Evolutionary conservation across 1,140 invertebrate genomes (phyloP).

Genomic region (Varroa destructor): DNA sequence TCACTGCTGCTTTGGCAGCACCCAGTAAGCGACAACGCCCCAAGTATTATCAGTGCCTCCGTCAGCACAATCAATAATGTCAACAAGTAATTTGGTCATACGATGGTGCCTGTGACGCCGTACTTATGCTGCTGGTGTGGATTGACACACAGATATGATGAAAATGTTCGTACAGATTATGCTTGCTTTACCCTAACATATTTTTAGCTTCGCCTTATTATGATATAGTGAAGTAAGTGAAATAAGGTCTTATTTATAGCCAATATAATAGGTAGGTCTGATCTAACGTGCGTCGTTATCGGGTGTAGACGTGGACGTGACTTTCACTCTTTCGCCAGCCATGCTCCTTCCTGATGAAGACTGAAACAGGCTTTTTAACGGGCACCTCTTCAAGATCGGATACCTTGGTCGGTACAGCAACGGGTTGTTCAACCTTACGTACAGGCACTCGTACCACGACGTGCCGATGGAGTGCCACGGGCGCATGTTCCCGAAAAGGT

Average conservation of each 20-base stretch:
- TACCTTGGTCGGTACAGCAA: constrained; percentile 36
- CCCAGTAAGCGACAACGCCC: too few relatives aligned
- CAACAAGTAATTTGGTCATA: too few relatives aligned
- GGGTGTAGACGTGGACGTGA: neutral
- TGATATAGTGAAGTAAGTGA: too few relatives aligned
- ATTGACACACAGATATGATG: too few relatives aligned
- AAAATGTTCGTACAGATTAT: too few relatives aligned
- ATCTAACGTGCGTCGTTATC: neutral
- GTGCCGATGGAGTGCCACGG: constrained; percentile 35
- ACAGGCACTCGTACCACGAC: constrained; percentile 37
- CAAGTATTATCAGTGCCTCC: too few relatives aligned
- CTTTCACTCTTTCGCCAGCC: neutral
- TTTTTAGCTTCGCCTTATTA: too few relatives aligned
- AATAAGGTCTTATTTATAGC: neutral
- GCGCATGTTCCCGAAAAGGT: constrained; percentile 34
- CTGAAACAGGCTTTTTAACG: constrained; percentile 37
- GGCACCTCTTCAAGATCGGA: constrained; percentile 37
- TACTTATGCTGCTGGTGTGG: too few relatives aligned
- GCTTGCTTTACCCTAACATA: too few relatives aligned
- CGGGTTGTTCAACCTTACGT: constrained; percentile 36
- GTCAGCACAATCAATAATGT: too few relatives aligned
- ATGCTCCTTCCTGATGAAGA: constrained; percentile 28
- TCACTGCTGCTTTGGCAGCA: too few relatives aligned
- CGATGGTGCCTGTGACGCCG: too few relatives aligned
- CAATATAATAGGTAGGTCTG: neutral